Evolutionary conservation across 2,888 invertebrate genomes (phyloP), one percentile per base, ranked within the genome.

Genomic region (Drosophila kambysellisi): DNA sequence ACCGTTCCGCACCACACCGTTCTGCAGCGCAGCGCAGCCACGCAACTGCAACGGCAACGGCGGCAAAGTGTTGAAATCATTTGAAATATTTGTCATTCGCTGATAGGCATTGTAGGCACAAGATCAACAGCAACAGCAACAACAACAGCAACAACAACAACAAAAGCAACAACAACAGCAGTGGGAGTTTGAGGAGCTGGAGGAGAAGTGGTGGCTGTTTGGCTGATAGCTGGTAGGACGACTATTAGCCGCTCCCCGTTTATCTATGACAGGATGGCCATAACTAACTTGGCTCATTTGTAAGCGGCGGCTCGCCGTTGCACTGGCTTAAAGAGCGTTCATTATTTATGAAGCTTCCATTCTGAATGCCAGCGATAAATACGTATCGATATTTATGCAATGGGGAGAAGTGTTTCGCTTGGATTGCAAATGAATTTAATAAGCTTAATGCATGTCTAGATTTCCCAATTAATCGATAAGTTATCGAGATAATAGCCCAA

Each of bases 11-110:
- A 30, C 20, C n/a, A 37, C 35, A 41, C 46, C 46, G 46, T 20
- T 20, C 20, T 15, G 8, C 7, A 46, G 20, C 20, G 25, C 25
- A 25, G 25, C 25, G 46, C 51, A 15, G 37, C 20, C 35, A 7
- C 9, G 43, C 35, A 32, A 46, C 46, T 43, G 57, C 61, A 37
- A 37, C 17, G 37, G 46, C 56, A 35, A 62, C 70, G 75, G 73
- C 82, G 82, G 84, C 87, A 90, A 90, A 88, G 87, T 90, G 90
- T 88, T 88, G 87, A 88, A 90, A 82, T 89, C 90, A 89, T 88
- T 90, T 90, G 89, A 90, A 89, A 90, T 89, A 89, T 90, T 90
- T 88, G 87, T 90, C 90, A 90, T 88, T 89, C 61, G 68, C 70
- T 66, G 90, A 89, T 89, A 88, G 83, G 35, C 70, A 29, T 8